Base-by-base conservation (phyloP, 2,797 vertebrate genomes). In the Cheirogaleus major region DNA sequence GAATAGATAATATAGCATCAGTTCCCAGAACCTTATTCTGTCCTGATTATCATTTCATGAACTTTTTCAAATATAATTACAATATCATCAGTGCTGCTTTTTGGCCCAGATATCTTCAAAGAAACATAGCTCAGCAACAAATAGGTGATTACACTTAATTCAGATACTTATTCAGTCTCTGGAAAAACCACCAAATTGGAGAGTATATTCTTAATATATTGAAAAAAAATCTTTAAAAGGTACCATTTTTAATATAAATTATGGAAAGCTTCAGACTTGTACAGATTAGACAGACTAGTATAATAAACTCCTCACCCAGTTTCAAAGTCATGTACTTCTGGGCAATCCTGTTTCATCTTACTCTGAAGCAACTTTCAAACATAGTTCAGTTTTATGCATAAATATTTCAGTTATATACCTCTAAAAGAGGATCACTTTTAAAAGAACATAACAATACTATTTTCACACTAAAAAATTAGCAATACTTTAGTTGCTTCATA, bases 1-100 rank as follows among this genome's bases (percentile, higher is more conserved):
- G 63, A 79, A 76, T 90, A 87, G 95, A 87, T 72, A 96, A 94
- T 93, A 73, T 61, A 55, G 4, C 45, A 63, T 84, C 65, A 87
- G 83, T 88, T 83, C 76, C 67, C 75, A 82, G 20, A 48, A 81
- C 35, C 27, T 18, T 55, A 61, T 93, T 97, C 73, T 76, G 25
- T 90, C 72, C 11, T 84, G 20, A 84, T 92, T 81, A 90, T 92
- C 52, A 78, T 95, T 89, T 91, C 17, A 78, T 72, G 11, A 81
- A 63, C 15, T 61, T 86, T 83, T 90, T 72, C 59, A 93, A 73
- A 50, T 70, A 88, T 73, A 61, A 79, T 87, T 97, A 15, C 23
- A 67, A 2, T 52, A 38, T 43, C 22, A 85, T 92, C 35, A 59
- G 32, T 12, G 52, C 38, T 95, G 20, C 30, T 30, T 92, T 96